Evolutionary conservation across 2,113 vertebrate genomes (phyloP).

Genomic region (Cyprinodon variegatus): DNA sequence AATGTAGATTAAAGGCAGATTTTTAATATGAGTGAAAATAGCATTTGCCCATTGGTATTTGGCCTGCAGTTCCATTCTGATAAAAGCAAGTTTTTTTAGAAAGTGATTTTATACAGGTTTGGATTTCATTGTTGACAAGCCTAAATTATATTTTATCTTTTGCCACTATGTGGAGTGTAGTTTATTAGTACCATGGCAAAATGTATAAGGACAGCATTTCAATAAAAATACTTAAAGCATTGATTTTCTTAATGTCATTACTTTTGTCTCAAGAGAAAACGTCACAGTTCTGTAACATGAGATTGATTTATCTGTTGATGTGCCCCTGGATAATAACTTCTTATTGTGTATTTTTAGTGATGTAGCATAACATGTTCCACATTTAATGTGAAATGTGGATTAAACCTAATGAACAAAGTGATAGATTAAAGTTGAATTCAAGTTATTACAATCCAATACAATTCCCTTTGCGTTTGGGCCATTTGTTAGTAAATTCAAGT

Average conservation of each 20-base stretch:
- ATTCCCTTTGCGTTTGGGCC: too few species aligned
- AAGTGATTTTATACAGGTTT: background rate
- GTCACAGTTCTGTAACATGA: too few species aligned
- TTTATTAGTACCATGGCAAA: background rate
- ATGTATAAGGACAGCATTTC: background rate
- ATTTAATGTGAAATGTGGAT: too few species aligned
- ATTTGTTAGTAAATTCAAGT: too few species aligned
- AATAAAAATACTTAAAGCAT: background rate
- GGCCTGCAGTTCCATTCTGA: slow-evolving; percentile 1
- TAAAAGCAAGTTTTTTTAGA: slow-evolving; percentile 4
- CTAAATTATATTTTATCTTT: background rate
- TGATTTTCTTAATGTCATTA: background rate
- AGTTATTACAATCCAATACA: too few species aligned
- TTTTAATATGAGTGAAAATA: slow-evolving; percentile 8
- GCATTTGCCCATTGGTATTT: background rate
- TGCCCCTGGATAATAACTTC: background rate
- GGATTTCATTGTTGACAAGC: too few species aligned
- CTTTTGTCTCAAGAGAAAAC: background rate
- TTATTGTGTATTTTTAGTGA: too few species aligned
- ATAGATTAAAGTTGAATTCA: too few species aligned
- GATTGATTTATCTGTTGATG: background rate
- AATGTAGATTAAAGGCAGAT: slow-evolving; percentile 1
- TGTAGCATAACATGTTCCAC: too few species aligned
- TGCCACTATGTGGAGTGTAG: background rate
- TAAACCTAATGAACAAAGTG: too few species aligned